Percentiles rank a stretch among this genome's conserved stretches.
Conservation (phyloP, 2,797 vertebrate genomes). For the Sus cebifrons region DNA sequence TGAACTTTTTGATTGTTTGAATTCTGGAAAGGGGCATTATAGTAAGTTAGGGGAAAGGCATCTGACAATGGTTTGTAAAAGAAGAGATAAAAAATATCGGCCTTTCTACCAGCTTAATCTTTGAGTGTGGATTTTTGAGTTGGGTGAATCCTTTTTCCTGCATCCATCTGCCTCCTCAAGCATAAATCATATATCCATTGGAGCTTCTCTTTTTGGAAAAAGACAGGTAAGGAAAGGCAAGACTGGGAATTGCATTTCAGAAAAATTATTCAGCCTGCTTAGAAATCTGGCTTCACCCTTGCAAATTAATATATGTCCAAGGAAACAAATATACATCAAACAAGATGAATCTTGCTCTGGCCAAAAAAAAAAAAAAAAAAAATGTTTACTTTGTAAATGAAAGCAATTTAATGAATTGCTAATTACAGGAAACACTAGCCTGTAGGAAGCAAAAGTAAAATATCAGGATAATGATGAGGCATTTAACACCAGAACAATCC, state of each 20-base stretch:
- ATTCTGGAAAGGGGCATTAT: neutral
- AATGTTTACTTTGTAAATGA: neutral
- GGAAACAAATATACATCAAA: neutral
- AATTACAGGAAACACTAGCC: neutral
- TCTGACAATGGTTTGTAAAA: slow-evolving; percentile 3
- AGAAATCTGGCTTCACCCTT: neutral
- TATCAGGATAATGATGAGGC: neutral
- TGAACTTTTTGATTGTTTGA: neutral
- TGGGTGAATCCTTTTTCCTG: neutral
- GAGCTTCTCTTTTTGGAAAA: slow-evolving; percentile 39
- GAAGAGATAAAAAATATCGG: neutral
- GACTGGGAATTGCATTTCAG: slow-evolving; percentile 15
- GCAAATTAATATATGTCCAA: neutral
- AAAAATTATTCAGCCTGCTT: neutral
- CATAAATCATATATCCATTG: neutral
- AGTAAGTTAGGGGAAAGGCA: slow-evolving; percentile 15
- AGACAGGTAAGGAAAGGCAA: neutral
- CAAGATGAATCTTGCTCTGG: slow-evolving; percentile 18
- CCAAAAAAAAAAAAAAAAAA: neutral
- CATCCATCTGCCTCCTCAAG: slow-evolving; percentile 1
- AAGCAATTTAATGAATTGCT: neutral
- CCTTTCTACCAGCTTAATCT: neutral
- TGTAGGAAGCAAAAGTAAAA: neutral
- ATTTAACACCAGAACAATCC: neutral
- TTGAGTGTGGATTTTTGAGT: slow-evolving; percentile 1